These are phyloP conservation scores for Leptoclinus maculatus DNA, from an alignment of 2,797 vertebrate genomes.

Conservation along the genomic window DNA sequence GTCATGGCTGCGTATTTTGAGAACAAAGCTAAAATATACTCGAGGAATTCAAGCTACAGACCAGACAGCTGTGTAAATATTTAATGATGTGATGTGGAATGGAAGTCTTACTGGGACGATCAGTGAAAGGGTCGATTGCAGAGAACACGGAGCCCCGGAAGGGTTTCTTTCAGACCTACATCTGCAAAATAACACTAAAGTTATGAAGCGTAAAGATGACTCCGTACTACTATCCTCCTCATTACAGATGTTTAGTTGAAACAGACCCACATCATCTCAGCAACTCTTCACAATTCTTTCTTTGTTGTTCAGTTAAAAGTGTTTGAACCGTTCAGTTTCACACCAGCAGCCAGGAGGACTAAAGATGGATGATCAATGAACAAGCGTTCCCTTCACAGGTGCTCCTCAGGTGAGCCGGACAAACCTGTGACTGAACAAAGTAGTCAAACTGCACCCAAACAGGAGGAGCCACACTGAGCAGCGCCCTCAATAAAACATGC, in stretches of 20 bases:
- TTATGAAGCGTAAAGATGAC: background rate
- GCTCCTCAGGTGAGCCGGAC: conserved; percentile 11
- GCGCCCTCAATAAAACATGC: background rate
- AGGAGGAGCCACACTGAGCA: conserved; percentile 37
- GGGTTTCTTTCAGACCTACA: background rate
- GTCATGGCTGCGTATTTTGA: background rate
- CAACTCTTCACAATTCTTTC: background rate
- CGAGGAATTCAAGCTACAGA: background rate
- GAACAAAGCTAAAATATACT: background rate
- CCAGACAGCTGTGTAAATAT: background rate
- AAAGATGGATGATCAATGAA: background rate
- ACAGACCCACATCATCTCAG: conserved; percentile 15
- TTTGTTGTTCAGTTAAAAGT: too few species aligned
- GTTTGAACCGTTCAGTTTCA: too few species aligned
- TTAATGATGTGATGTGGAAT: background rate
- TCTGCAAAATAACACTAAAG: background rate
- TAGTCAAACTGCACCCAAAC: conserved; percentile 34
- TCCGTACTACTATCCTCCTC: background rate
- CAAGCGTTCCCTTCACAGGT: background rate
- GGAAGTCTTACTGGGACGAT: background rate
- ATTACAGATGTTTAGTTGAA: conserved; percentile 12
- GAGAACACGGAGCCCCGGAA: background rate
- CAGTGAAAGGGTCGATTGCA: conserved; percentile 9
- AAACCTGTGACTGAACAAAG: conserved; percentile 40
- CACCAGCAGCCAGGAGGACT: background rate